Evolutionary conservation across 2,888 invertebrate genomes (phyloP).

Genomic region (Schizotus pectinicornis): DNA sequence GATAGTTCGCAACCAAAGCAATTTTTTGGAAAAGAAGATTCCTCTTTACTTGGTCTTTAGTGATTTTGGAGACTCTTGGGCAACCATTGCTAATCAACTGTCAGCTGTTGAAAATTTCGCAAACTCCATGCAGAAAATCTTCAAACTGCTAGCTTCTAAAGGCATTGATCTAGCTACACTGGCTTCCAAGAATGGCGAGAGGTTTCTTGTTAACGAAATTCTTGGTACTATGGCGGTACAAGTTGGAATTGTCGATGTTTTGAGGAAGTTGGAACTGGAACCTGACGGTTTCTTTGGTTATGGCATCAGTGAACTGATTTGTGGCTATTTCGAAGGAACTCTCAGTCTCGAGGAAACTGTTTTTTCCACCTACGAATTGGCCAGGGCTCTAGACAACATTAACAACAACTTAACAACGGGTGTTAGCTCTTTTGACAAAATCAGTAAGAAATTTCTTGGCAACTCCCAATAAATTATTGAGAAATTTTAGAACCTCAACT

Average conservation of each 20-base stretch:
- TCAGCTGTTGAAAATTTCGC: background rate
- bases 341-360: background rate
- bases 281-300: slow-evolving; percentile 1
- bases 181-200: background rate
- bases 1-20: background rate
- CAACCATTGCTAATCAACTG: slow-evolving; percentile 69
- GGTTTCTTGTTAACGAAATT: background rate
- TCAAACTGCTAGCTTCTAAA: too few relatives aligned
- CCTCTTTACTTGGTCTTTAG: slow-evolving; percentile 48
- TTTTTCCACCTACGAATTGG: background rate
- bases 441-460: background rate
- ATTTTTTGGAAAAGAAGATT: background rate
- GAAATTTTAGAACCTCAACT: background rate
- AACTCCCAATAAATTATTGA: too few relatives aligned
- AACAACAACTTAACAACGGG: background rate
- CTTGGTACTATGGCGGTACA: background rate
- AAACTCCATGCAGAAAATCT: too few relatives aligned
- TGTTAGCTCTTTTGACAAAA: background rate
- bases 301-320: background rate
- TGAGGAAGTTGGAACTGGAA: background rate
- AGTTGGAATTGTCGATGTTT: slow-evolving; percentile 1
- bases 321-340: background rate
- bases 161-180: background rate
- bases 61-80: slow-evolving; percentile 91
- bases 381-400: background rate